phyloP scores from a whole-genome alignment of 2,113 vertebrate genomes.

The Ornithorhynchus anatinus region DNA sequence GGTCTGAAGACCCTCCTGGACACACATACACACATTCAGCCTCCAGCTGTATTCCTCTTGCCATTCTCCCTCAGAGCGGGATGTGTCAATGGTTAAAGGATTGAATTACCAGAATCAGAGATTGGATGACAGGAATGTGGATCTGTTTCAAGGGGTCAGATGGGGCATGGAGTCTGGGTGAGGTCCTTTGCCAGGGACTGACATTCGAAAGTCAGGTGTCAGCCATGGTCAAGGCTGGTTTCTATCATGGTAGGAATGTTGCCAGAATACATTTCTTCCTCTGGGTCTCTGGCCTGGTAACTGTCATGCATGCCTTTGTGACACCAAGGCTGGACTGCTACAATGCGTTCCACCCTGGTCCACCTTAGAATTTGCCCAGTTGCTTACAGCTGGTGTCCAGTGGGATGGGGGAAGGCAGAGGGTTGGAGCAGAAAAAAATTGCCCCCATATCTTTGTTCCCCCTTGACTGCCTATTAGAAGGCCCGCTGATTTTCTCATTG shows the following conservation, averaged over 20 bases:
- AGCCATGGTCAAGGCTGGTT: neutral
- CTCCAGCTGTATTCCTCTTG: no score
- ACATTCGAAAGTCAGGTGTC: neutral
- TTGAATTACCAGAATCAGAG: no score
- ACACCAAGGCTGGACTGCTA: neutral
- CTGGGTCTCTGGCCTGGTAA: conserved; percentile 14
- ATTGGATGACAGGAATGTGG: no score
- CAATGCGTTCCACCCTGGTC: neutral
- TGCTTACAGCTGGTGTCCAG: no score
- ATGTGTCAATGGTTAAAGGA: no score
- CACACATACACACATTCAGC: no score
- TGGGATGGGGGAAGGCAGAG: neutral
- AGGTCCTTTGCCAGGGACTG: conserved; percentile 15
- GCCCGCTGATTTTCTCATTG: neutral
- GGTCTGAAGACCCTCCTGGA: no score
- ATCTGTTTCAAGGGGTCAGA: conserved; percentile 29
- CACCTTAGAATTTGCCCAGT: neutral
- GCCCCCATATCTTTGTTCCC: neutral
- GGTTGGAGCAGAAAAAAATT: no score
- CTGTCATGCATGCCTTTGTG: neutral
- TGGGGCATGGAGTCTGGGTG: neutral
- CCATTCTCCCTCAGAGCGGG: no score
- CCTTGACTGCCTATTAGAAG: neutral
- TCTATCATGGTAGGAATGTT: conserved; percentile 17
- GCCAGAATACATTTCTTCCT: neutral